Evolutionary conservation across 2,113 vertebrate genomes (phyloP).

Genomic region (Barbus barbus): DNA sequence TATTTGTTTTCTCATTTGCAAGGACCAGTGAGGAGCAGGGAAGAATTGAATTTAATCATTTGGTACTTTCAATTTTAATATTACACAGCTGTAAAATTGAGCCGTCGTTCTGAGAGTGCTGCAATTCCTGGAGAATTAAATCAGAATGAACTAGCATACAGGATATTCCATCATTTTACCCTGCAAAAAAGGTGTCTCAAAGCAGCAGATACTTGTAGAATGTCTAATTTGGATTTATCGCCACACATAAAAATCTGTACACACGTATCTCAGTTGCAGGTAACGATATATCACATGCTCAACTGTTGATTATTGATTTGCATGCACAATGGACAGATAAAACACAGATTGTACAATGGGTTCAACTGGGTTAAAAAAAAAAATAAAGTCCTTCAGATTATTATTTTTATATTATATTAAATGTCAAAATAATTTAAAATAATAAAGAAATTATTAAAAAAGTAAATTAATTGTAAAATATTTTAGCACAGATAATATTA

Average conservation of each 20-base stretch:
- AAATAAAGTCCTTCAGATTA: background rate
- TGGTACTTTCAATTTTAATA: constrained; percentile 64
- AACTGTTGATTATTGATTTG: background rate
- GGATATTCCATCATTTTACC: constrained; percentile 47
- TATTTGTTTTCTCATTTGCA: constrained; percentile 86
- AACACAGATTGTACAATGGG: background rate
- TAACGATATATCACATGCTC: background rate
- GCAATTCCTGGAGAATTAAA: constrained; percentile 30
- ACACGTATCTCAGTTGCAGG: background rate
- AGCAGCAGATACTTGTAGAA: background rate
- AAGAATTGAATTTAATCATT: constrained; percentile 13
- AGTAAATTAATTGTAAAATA: background rate
- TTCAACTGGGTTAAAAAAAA: too few relatives aligned
- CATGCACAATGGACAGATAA: background rate
- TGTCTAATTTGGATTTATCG: too few relatives aligned
- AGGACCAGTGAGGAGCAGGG: constrained; percentile 63
- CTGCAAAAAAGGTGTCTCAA: background rate
- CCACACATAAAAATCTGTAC: background rate
- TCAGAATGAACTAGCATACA: constrained; percentile 20
- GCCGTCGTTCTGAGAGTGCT: constrained; percentile 55
- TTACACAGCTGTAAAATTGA: constrained; percentile 34
- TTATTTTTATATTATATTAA: background rate
- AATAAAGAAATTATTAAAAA: too few relatives aligned
- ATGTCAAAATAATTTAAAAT: background rate
- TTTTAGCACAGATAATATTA: background rate